Evolutionary conservation across 2,888 invertebrate genomes (phyloP), one percentile per base, ranked within the genome.

Genomic region (Agrochola lota): DNA sequence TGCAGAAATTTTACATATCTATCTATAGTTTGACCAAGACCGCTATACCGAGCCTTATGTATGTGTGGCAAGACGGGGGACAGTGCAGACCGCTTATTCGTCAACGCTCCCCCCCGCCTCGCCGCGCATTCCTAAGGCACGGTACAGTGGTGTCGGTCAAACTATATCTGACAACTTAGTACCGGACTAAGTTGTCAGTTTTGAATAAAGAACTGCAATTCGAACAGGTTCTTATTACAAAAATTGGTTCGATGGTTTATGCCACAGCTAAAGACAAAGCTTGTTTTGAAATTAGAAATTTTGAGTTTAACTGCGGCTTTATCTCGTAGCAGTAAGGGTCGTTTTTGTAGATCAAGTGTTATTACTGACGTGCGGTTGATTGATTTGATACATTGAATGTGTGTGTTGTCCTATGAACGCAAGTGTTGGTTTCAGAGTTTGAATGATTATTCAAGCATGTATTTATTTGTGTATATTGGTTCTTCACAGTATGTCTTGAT

Each of bases 391-490:
- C 7, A n/a, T 69, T 35, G 59, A 52, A 59, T 72, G 55, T 63
- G 55, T 52, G 70, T 84, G 69, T 78, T 83, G 63, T 81, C 20
- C n/a, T 46, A 46, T 46, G 57, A 52, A 30, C 1, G 78, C 66
- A 23, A 35, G 52, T 73, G 69, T 75, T 57, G 20, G 17, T n/a
- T 66, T 11, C 55, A 30, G 17, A 17, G 30, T 43, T 55, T 23
- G 35, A 52, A 57, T 73, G 70, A 30, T 62, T 68, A 43, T 71
- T 35, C n/a, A 57, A 59, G 81, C 81, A 81, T 81, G 84, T 20
- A 5, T 55, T 60, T 57, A 5, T 55, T 60, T 57, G 5, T 77
- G 57, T 80, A 17, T 35, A 23, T 15, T 30, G 8, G 2, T 35
- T 23, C 11, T 17, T 69, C 69, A 59, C 35, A 20, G 40, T 69